These are phyloP conservation scores for Plebejus argus DNA, from an alignment of 2,888 invertebrate genomes.

Conservation along the genomic window DNA sequence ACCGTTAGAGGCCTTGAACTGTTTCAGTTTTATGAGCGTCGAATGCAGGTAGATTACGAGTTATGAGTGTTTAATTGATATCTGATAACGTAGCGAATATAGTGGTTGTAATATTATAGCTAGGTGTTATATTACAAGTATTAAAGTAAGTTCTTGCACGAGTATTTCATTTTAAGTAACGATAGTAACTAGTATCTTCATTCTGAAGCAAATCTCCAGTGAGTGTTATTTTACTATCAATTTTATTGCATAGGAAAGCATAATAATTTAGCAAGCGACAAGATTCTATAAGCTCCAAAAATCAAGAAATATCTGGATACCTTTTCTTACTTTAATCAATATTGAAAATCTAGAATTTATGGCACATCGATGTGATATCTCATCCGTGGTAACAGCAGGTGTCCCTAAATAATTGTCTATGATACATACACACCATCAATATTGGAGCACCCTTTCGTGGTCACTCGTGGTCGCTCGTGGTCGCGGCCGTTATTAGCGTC, in stretches of 20 bases:
- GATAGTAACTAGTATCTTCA: too few species aligned
- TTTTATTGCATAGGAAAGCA: too few species aligned
- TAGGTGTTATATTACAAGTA: neutral
- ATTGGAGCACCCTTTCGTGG: slow-evolving; percentile 54
- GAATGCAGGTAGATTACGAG: neutral
- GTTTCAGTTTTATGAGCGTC: neutral
- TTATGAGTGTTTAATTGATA: neutral
- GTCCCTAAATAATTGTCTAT: slow-evolving; percentile 72
- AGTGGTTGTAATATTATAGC: neutral
- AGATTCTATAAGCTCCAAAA: too few species aligned
- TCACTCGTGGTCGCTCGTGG: slow-evolving; percentile 1
- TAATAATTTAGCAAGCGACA: too few species aligned
- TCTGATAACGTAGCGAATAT: neutral
- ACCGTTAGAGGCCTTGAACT: neutral
- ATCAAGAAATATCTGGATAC: neutral
- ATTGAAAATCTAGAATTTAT: neutral
- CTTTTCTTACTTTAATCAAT: neutral
- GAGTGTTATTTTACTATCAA: too few species aligned
- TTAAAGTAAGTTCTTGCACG: too few species aligned
- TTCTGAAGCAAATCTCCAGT: too few species aligned
- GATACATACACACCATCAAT: slow-evolving; percentile 76
- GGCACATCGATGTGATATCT: slow-evolving; percentile 51
- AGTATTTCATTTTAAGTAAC: too few species aligned
- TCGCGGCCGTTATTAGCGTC: slow-evolving; percentile 5
- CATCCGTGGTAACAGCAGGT: slow-evolving; percentile 71